Base-by-base conservation (phyloP, 2,113 vertebrate species). In the Aphyosemion australe region DNA sequence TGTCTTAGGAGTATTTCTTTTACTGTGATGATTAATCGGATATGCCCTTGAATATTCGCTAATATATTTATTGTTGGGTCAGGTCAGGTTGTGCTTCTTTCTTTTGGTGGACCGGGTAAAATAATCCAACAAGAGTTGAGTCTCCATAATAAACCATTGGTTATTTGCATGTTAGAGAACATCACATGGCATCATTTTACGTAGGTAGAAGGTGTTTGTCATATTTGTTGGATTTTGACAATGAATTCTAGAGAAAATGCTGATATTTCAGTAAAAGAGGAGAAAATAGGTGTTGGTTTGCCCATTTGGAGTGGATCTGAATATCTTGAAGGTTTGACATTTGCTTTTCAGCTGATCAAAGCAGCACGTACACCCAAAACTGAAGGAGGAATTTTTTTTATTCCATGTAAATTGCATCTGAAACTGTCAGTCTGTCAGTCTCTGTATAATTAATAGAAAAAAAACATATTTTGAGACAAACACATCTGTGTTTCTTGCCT, bases 401-500 rank as follows among this genome's bases (percentile, higher is more conserved):
- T 39, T 55, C 19, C 0, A 16, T 5, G 20, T 46, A 26, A 19
- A 11, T 12, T 47, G 21, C 2, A 8, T 55, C 2, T 55, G n/a
- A 6, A 55, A 13, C 39, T 42, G 37, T 60, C 26, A 7, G 2
- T 59, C 8, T 45, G 19, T 7, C 41, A 42, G 41, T 13, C 41
- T 12, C 12, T 12, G 41, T 5, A 42, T 12, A 42, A 42, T 12
- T 12, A 46, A 31, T 32, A n/a, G 8, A 12, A 10, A 46, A 46
- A 46, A 16, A n/a, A 10, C 6, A 47, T 15, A 12, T 34, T 6
- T 69, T 46, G 43, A 73, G 26, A 19, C 52, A 53, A 77, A 51
- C 20, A n/a, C 47, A 11, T 16, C 18, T 60, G 45, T 70, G 42
- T n/a, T 15, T 18, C 49, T 64, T 51, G 52, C 11, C 14, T 11